These are phyloP conservation scores for Passer domesticus DNA, from an alignment of 2,113 vertebrate species.

Conservation along the genomic window DNA sequence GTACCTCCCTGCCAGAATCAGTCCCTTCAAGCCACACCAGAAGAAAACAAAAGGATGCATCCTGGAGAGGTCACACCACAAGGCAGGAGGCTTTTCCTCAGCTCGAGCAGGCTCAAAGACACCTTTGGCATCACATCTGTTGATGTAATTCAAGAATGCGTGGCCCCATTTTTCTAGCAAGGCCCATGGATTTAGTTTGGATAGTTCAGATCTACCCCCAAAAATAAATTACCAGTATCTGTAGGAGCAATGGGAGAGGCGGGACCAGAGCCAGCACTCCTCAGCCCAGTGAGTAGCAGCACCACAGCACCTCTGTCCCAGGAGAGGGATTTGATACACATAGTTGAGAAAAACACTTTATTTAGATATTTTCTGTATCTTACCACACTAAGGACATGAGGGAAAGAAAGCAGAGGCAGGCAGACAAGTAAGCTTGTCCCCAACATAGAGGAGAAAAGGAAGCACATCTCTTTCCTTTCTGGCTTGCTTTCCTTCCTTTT, in stretches of 20 bases:
- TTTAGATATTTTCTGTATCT: background rate
- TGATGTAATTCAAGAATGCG: rapidly evolving
- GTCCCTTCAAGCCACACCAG: background rate
- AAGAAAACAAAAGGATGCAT: background rate
- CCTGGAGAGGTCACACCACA: background rate
- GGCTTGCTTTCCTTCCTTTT: constrained; percentile 4
- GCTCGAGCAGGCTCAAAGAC: background rate
- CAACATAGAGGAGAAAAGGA: background rate
- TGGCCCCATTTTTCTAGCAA: background rate
- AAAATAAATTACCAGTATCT: background rate
- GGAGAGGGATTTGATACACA: background rate
- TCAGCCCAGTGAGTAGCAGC: background rate
- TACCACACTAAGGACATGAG: background rate
- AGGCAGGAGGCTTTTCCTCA: background rate
- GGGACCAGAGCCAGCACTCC: background rate
- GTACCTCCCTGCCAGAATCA: background rate
- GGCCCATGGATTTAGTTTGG: background rate
- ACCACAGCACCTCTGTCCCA: background rate
- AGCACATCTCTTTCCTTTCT: background rate
- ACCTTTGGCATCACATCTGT: background rate
- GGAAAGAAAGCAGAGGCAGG: background rate
- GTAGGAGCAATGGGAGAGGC: background rate
- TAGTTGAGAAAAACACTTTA: background rate
- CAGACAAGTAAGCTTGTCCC: background rate
- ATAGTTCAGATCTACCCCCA: background rate